Conservation (phyloP, 2,888 invertebrate species). For the Amiota communis region DNA sequence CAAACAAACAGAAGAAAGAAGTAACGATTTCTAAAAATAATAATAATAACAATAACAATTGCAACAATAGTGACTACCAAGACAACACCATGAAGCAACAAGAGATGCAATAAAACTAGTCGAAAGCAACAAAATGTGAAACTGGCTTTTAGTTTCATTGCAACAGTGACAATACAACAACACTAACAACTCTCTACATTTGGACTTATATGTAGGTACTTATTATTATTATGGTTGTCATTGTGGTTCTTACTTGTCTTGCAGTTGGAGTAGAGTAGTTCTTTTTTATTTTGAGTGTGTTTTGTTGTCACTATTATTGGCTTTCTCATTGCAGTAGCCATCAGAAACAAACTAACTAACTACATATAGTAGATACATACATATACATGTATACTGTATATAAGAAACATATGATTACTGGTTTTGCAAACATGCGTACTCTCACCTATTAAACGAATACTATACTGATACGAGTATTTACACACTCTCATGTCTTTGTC, state of each 20-base stretch:
- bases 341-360: background rate
- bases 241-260: background rate
- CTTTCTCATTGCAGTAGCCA: slow-evolving; percentile 7
- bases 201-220: background rate
- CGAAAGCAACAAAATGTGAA: slow-evolving; percentile 11
- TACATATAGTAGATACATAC: background rate
- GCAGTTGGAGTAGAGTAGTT: slow-evolving; percentile 10
- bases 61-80: no score
- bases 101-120: background rate
- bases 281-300: slow-evolving; percentile 25
- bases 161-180: background rate
- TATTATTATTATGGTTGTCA: slow-evolving; percentile 20
- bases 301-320: slow-evolving; percentile 18
- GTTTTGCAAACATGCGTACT: slow-evolving; percentile 34
- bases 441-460: slow-evolving; percentile 23
- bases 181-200: no score
- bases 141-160: slow-evolving; percentile 1
- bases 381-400: background rate
- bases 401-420: slow-evolving; percentile 45
- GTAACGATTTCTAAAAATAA: no score
- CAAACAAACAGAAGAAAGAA: no score
- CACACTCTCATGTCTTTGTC: background rate
- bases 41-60: no score
- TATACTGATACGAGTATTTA: slow-evolving; percentile 9
- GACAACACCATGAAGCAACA: no score